phyloP scores from a whole-genome alignment of 2,888 invertebrate genomes.

The Rotaria magnacalcarata region DNA sequence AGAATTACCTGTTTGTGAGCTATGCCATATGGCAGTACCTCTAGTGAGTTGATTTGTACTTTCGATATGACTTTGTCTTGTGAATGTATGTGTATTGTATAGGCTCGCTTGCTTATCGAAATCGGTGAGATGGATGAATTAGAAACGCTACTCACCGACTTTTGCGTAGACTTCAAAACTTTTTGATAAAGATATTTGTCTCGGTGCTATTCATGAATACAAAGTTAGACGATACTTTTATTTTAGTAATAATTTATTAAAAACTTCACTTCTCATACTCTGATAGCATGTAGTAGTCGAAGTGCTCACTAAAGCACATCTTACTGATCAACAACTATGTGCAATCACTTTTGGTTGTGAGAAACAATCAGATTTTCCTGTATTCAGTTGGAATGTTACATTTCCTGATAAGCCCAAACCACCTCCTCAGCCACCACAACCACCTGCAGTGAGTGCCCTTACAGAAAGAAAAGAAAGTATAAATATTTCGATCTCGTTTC shows the following conservation, averaged over 20 bases:
- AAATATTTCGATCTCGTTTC: too few relatives aligned
- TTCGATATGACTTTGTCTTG: too few relatives aligned
- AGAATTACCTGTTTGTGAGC: too few relatives aligned
- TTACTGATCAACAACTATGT: background rate
- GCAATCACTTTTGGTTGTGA: background rate
- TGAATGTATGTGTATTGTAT: too few relatives aligned
- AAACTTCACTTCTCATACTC: too few relatives aligned
- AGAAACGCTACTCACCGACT: background rate
- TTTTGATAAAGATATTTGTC: background rate
- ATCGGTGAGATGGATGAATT: background rate
- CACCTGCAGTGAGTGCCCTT: background rate
- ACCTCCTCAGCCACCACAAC: background rate
- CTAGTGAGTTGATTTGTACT: too few relatives aligned
- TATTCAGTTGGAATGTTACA: constrained; percentile 5
- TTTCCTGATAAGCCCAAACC: background rate
- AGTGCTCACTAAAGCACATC: background rate
- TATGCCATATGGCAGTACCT: too few relatives aligned
- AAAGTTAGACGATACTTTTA: background rate
- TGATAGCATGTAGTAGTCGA: background rate
- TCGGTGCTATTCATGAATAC: constrained; percentile 27
- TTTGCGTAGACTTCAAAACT: constrained; percentile 21
- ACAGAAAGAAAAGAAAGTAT: too few relatives aligned
- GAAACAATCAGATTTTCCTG: background rate
- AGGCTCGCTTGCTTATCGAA: constrained; percentile 5
- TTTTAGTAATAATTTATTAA: too few relatives aligned